phyloP scores from a whole-genome alignment of 2,888 invertebrate species.

The Schrankia costaestrigalis region DNA sequence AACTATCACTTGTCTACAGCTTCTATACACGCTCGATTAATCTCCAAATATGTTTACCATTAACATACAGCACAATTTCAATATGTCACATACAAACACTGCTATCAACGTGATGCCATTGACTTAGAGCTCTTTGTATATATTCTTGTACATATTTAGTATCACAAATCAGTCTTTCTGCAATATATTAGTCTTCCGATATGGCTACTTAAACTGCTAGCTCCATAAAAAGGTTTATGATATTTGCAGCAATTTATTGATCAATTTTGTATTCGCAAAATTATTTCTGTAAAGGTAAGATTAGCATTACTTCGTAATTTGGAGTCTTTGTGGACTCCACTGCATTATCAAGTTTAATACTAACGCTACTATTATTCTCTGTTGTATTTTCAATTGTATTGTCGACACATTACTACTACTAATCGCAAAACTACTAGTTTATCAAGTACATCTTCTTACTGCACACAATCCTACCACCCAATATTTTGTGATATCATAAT shows the following conservation, averaged over 20 bases:
- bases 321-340: no score
- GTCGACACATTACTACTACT: constrained; percentile 18
- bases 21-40: constrained; percentile 26
- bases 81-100: constrained; percentile 22
- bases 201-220: no score
- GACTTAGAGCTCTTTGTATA: constrained; percentile 22
- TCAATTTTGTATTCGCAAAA: constrained; percentile 7
- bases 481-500: constrained; percentile 14
- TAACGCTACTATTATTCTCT: constrained; percentile 28
- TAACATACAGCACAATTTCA: constrained; percentile 27
- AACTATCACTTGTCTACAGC: constrained; percentile 35
- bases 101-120: constrained; percentile 17
- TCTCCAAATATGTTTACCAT: constrained; percentile 20
- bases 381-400: constrained; percentile 33
- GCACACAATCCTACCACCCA: constrained; percentile 25
- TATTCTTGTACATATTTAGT: constrained; percentile 18
- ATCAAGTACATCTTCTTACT: constrained; percentile 17
- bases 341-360: no score
- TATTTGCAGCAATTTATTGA: constrained; percentile 12
- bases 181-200: constrained; percentile 15
- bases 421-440: constrained; percentile 14
- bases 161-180: constrained; percentile 19
- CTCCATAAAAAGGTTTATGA: no score
- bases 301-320: constrained; percentile 13
- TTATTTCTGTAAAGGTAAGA: constrained; percentile 21